Conservation (phyloP, 2,113 vertebrate species). For the Martes martes region DNA sequence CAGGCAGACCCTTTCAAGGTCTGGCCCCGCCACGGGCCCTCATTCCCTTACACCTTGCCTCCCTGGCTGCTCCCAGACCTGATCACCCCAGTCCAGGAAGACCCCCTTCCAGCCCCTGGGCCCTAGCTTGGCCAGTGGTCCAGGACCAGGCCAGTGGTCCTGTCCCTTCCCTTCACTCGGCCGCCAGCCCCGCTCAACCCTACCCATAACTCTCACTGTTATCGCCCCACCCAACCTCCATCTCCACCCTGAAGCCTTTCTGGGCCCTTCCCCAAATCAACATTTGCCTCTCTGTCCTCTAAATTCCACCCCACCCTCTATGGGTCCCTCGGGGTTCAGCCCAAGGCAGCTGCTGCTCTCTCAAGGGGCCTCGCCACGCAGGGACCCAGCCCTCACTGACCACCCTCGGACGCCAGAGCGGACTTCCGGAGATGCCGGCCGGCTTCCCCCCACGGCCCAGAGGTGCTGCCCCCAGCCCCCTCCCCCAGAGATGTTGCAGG, state of each 20-base stretch:
- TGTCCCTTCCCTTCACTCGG: background rate
- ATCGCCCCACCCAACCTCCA: background rate
- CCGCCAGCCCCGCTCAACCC: background rate
- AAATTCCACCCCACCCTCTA: background rate
- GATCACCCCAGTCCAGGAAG: fast-evolving
- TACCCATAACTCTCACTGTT: too few species aligned
- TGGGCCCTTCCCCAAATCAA: background rate
- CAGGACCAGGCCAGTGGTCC: background rate
- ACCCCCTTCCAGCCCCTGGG: fast-evolving
- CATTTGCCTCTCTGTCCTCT: background rate
- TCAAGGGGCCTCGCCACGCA: fast-evolving
- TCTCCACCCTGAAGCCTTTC: fast-evolving
- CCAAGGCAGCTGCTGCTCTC: fast-evolving
- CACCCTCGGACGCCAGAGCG: background rate
- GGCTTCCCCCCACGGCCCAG: background rate
- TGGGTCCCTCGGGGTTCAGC: background rate
- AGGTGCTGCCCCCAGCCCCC: fast-evolving
- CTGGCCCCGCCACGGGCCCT: fast-evolving
- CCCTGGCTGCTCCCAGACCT: fast-evolving
- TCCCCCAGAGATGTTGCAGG: fast-evolving
- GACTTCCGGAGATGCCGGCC: fast-evolving
- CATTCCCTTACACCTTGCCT: fast-evolving
- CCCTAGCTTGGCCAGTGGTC: background rate
- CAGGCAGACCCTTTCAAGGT: background rate
- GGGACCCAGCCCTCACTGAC: fast-evolving